Evolutionary conservation across 2,888 invertebrate species (phyloP).

Genomic region (Polyommatus icarus): DNA sequence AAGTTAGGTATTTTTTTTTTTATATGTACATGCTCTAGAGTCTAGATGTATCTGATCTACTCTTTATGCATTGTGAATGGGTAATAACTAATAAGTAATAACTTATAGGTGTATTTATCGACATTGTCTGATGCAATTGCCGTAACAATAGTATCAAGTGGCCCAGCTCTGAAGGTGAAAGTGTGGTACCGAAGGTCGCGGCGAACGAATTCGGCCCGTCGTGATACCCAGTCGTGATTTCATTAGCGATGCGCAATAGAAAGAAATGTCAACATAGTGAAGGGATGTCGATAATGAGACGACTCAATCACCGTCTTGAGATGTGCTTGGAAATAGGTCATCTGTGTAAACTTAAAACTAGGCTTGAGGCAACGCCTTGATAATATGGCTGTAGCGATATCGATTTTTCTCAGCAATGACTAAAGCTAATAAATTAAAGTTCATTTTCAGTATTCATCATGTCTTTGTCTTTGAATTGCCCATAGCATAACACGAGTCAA

Average conservation of each 20-base stretch:
- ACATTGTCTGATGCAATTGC: constrained; percentile 20
- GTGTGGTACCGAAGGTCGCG: constrained; percentile 63
- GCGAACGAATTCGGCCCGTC: constrained; percentile 4
- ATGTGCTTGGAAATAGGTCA: background rate
- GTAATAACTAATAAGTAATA: background rate
- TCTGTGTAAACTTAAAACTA: background rate
- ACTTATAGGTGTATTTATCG: background rate
- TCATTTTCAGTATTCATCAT: too few relatives aligned
- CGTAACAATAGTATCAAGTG: constrained; percentile 47
- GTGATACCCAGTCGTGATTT: constrained; percentile 34
- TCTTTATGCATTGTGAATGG: background rate
- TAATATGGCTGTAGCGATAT: too few relatives aligned
- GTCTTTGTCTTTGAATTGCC: too few relatives aligned
- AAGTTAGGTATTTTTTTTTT: too few relatives aligned
- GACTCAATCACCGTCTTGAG: constrained; percentile 41
- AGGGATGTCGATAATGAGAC: constrained; percentile 8
- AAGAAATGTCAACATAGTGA: constrained; percentile 28
- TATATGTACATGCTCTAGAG: too few relatives aligned
- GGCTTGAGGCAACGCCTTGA: too few relatives aligned
- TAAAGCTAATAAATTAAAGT: too few relatives aligned
- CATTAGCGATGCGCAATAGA: constrained; percentile 27
- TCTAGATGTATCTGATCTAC: too few relatives aligned
- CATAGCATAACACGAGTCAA: too few relatives aligned
- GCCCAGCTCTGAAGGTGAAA: constrained; percentile 69
- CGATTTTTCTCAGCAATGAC: too few relatives aligned